Evolutionary conservation across 1,140 invertebrate genomes (phyloP).

Genomic region (Aphis gossypii): DNA sequence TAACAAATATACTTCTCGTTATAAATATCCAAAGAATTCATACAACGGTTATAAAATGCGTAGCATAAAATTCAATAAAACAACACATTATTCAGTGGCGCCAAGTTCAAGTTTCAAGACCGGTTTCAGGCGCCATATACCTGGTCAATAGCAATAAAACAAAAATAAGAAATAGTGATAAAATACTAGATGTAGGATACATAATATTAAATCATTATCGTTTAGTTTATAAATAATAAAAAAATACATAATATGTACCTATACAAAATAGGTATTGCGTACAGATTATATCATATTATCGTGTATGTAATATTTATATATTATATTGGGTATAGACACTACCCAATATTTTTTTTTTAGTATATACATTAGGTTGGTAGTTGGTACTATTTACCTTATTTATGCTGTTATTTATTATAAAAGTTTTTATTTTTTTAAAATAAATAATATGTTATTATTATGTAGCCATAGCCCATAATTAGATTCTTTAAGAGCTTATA

Average conservation of each 20-base stretch:
- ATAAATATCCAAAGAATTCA: constrained; percentile 4
- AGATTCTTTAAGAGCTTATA: too few relatives aligned
- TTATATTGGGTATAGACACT: too few relatives aligned
- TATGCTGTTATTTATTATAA: too few relatives aligned
- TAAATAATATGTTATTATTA: too few relatives aligned
- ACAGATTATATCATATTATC: background rate
- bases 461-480: too few relatives aligned
- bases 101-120: constrained; percentile 55
- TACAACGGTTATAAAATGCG: background rate
- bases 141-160: background rate
- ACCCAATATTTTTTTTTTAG: too few relatives aligned
- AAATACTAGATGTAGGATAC: constrained; percentile 31
- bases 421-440: too few relatives aligned
- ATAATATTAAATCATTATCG: constrained; percentile 9
- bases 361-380: too few relatives aligned
- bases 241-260: background rate
- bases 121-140: constrained; percentile 55
- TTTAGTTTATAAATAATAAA: background rate
- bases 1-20: background rate
- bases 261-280: background rate
- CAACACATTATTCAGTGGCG: constrained; percentile 53
- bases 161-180: constrained; percentile 39
- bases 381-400: too few relatives aligned
- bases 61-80: constrained; percentile 49
- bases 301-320: too few relatives aligned